A percentile compares a stretch with the other conserved stretches of the same genome.
phyloP scores from a whole-genome alignment of 2,113 vertebrate species.

The Elephantulus edwardii region DNA sequence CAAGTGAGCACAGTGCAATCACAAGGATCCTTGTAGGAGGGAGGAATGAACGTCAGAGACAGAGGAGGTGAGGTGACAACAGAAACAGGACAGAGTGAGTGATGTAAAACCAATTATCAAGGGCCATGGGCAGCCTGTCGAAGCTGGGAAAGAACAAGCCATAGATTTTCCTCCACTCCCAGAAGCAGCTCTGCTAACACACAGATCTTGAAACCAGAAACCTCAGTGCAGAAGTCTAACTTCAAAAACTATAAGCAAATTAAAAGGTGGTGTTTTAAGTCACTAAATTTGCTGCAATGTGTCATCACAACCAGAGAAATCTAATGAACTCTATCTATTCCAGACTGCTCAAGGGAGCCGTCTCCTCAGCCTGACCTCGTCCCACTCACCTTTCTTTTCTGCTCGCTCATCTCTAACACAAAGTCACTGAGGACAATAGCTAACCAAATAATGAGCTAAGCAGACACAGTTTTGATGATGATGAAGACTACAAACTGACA shows the following conservation, averaged over 20 bases:
- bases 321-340: background rate
- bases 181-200: background rate
- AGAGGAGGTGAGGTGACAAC: background rate
- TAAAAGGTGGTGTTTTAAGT: background rate
- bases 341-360: background rate
- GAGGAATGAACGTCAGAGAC: background rate
- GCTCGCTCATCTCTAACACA: background rate
- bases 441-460: background rate
- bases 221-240: background rate
- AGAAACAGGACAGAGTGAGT: background rate
- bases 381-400: background rate
- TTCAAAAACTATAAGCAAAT: background rate
- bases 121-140: background rate
- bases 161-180: background rate
- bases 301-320: background rate
- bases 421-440: background rate
- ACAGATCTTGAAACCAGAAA: background rate
- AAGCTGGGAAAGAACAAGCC: background rate
- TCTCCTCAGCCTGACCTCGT: background rate
- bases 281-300: background rate
- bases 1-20: background rate
- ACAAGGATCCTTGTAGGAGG: background rate
- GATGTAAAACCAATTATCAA: background rate
- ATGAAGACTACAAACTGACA: background rate
- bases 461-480: background rate